phyloP scores from a whole-genome alignment of 2,113 vertebrate species.

The Tychaedon coryphoeus region DNA sequence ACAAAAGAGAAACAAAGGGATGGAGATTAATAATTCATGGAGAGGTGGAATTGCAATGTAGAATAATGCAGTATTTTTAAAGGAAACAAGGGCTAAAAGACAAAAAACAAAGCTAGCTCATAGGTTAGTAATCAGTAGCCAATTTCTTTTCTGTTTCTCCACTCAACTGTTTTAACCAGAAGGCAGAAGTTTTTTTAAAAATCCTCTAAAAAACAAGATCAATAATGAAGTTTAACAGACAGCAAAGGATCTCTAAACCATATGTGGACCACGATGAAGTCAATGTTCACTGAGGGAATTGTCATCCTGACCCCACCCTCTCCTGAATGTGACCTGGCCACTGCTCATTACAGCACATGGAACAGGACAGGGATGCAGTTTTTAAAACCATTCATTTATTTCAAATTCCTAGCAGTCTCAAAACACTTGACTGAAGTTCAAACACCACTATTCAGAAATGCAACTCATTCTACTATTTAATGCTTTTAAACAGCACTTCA shows the following conservation, averaged over 20 bases:
- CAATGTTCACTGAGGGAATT: rapidly evolving
- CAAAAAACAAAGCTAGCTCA: not conserved
- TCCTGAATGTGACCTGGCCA: not conserved
- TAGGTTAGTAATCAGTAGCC: not conserved
- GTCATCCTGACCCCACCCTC: rapidly evolving
- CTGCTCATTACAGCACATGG: not conserved
- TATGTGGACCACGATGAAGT: rapidly evolving
- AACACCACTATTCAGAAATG: not conserved
- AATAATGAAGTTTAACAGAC: not conserved
- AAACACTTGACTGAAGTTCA: not conserved
- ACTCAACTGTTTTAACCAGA: not conserved
- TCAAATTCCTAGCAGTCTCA: not conserved
- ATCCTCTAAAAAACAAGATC: not conserved
- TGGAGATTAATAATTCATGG: not conserved
- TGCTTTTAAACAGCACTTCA: not conserved
- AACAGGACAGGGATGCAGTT: rapidly evolving
- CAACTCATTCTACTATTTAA: not conserved
- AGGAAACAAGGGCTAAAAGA: not conserved
- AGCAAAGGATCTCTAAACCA: not conserved
- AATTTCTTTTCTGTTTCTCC: not conserved
- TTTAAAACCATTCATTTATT: not conserved
- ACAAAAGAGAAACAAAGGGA: not conserved
- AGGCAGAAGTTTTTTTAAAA: not conserved
- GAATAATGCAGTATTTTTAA: not conserved
- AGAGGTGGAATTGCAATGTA: not conserved